A percentile compares a stretch with the other conserved stretches of the same genome.
Conservation (phyloP, 2,797 vertebrate species). For the Acridotheres tristis region DNA sequence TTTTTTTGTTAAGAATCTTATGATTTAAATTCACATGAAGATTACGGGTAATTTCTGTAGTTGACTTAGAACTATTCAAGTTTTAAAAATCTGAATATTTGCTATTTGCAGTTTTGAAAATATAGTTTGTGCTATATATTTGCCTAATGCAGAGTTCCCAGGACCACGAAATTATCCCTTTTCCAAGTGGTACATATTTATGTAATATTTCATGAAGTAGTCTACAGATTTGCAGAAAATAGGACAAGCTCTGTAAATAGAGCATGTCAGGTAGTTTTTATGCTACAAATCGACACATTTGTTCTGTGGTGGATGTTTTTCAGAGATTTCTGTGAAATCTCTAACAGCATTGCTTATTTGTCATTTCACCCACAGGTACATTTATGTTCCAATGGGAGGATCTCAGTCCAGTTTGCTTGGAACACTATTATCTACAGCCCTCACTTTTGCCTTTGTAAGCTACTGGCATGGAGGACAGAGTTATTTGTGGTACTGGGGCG, state of each 20-base stretch:
- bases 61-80: neutral
- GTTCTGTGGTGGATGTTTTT: neutral
- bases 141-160: neutral
- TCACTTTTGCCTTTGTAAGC: constrained; percentile 92
- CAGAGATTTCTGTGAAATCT: neutral
- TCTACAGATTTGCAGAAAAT: neutral
- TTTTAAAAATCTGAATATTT: neutral
- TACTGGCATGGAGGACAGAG: constrained; percentile 94
- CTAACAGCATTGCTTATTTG: neutral
- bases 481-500: constrained; percentile 92
- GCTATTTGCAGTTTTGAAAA: neutral
- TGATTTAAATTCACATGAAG: neutral
- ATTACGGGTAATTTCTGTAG: neutral
- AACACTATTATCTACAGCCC: constrained; percentile 84
- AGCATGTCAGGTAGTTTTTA: neutral
- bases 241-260: neutral
- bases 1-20: neutral
- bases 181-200: neutral
- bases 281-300: neutral
- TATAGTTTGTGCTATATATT: neutral
- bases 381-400: constrained; percentile 93
- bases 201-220: neutral
- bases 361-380: constrained; percentile 83
- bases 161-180: neutral
- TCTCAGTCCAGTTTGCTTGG: constrained; percentile 81